phyloP scores from a whole-genome alignment of 2,888 invertebrate species.

The Hydroisotoma schaefferi region DNA sequence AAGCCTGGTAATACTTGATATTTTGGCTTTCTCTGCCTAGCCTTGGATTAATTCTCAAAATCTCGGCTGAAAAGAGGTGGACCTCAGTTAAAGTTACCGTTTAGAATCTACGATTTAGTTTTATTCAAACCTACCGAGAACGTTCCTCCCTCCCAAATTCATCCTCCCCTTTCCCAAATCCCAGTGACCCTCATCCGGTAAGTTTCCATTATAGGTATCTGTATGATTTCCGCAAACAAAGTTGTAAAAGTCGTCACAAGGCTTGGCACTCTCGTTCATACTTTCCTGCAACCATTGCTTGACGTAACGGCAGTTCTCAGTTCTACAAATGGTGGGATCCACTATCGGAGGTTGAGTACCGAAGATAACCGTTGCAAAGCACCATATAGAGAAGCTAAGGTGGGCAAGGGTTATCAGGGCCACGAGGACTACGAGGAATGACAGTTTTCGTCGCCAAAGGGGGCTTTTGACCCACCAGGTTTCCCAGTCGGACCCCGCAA shows the following conservation, averaged over 20 bases:
- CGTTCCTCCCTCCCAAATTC: conserved; percentile 4
- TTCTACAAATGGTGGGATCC: conserved; percentile 15
- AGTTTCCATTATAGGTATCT: not conserved
- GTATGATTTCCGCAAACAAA: conserved; percentile 28
- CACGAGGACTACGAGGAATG: conserved; percentile 1
- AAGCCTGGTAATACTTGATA: conserved; percentile 16
- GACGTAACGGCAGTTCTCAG: conserved; percentile 6
- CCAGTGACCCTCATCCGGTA: not conserved
- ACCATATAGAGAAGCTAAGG: not conserved
- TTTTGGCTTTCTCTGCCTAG: not conserved
- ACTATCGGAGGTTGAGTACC: not conserved
- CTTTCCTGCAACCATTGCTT: conserved; percentile 13
- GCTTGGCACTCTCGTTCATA: conserved; percentile 21
- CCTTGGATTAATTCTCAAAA: too few relatives aligned
- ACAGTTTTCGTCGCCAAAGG: conserved; percentile 7
- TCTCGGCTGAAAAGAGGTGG: too few relatives aligned
- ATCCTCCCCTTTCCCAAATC: not conserved
- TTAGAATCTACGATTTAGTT: not conserved
- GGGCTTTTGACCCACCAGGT: conserved; percentile 16
- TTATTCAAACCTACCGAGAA: not conserved
- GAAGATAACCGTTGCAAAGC: not conserved
- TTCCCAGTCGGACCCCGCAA: conserved; percentile 18
- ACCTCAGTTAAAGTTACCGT: too few relatives aligned
- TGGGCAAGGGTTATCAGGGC: not conserved
- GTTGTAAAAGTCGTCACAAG: conserved; percentile 38